Evolutionary conservation across 2,113 vertebrate species (phyloP).

Genomic region (Sardina pilchardus): DNA sequence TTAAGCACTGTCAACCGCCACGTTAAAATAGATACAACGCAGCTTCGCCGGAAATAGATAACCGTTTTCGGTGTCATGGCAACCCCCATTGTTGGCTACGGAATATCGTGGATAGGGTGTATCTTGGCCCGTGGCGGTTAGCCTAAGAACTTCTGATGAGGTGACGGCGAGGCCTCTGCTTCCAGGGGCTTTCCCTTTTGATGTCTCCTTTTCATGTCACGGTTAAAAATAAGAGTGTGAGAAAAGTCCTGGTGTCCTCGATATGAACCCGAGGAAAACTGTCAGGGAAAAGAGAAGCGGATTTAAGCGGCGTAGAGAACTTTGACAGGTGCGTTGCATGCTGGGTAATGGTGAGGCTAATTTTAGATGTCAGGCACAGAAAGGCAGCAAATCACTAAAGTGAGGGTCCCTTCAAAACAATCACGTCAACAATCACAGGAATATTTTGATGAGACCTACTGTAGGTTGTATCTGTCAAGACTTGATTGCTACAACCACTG

Average conservation of each 20-base stretch:
- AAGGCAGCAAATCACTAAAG: background rate
- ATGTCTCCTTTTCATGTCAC: background rate
- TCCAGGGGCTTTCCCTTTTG: background rate
- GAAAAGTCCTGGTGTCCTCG: background rate
- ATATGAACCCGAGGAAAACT: background rate
- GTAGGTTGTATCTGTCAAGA: background rate
- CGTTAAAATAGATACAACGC: no score
- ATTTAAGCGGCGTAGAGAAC: background rate
- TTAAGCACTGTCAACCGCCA: no score
- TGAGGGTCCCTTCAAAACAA: background rate
- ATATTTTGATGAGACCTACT: background rate
- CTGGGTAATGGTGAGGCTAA: background rate
- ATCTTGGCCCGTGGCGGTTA: background rate
- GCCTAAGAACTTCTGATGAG: background rate
- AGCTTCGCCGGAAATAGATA: no score
- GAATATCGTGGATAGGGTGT: no score
- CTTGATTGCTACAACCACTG: background rate
- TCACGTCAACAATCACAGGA: background rate
- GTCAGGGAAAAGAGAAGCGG: background rate
- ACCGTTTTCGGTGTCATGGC: no score
- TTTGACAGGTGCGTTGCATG: background rate
- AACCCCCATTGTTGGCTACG: no score
- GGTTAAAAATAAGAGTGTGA: background rate
- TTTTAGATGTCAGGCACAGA: background rate
- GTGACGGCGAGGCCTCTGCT: background rate